A percentile compares a stretch with the other conserved stretches of the same genome.
Conservation (phyloP, 2,888 invertebrate genomes). For the Eutolmus rufibarbis region DNA sequence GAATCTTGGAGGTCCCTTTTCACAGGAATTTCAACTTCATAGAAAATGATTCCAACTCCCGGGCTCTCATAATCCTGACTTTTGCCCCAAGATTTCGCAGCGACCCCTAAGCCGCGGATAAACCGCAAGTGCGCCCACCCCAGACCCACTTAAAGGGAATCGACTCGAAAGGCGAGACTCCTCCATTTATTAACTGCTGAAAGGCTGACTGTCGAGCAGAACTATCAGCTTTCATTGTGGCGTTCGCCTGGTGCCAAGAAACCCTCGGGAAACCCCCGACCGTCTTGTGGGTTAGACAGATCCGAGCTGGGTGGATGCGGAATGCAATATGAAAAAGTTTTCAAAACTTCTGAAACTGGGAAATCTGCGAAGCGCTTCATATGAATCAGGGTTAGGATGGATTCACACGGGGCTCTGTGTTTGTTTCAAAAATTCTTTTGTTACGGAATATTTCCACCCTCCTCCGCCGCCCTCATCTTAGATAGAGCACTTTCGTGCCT, state of each 20-base stretch:
- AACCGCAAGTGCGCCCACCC: neutral
- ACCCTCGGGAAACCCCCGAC: neutral
- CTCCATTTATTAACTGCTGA: slow-evolving; percentile 39
- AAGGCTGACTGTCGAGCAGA: slow-evolving; percentile 16
- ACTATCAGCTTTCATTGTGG: slow-evolving; percentile 38
- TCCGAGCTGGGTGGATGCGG: neutral
- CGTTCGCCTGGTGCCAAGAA: slow-evolving; percentile 18
- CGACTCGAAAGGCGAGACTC: neutral
- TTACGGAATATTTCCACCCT: neutral
- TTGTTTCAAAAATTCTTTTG: slow-evolving; percentile 16
- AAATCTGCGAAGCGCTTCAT: neutral
- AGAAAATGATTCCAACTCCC: neutral
- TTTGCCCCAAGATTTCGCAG: neutral
- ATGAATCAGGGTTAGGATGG: neutral
- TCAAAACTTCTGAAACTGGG: neutral
- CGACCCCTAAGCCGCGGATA: neutral
- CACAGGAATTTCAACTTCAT: slow-evolving; percentile 19
- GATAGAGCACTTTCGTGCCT: neutral
- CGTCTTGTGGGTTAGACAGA: neutral
- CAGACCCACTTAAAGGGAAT: neutral
- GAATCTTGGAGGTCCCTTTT: neutral
- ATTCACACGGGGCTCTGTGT: neutral
- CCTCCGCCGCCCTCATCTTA: neutral
- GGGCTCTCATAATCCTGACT: neutral
- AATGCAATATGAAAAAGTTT: slow-evolving; percentile 38